phyloP scores from a whole-genome alignment of 2,113 vertebrate species.

The Columbina picui region DNA sequence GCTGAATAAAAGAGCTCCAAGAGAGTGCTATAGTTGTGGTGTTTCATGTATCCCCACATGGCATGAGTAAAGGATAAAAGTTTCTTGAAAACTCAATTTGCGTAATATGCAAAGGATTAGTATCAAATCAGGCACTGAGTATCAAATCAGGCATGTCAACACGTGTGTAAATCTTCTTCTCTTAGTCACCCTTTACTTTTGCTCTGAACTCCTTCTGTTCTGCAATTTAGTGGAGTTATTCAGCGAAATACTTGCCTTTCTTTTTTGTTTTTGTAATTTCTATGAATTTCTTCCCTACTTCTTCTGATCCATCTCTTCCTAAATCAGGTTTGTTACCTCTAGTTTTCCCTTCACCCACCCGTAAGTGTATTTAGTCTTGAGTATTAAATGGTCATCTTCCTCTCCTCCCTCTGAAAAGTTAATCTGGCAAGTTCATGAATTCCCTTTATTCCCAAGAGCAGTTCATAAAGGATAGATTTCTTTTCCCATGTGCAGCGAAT shows the following conservation, averaged over 20 bases:
- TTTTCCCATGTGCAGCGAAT: neutral
- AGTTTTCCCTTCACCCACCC: rapidly evolving
- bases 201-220: neutral
- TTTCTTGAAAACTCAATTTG: neutral
- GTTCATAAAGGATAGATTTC: neutral
- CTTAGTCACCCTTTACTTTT: neutral
- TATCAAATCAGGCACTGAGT: neutral
- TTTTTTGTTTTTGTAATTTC: neutral
- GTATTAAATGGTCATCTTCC: neutral
- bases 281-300: neutral
- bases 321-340: neutral
- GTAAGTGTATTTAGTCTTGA: neutral
- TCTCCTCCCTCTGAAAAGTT: neutral
- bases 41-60: neutral
- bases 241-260: neutral
- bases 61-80: neutral
- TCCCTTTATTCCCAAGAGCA: slow-evolving; percentile 24
- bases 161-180: neutral
- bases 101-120: neutral
- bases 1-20: neutral
- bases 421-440: slow-evolving; percentile 14
- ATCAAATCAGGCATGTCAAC: too few species aligned
- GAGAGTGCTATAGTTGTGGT: neutral
- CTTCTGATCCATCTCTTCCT: neutral
- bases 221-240: neutral